These are phyloP conservation scores for Acipenser oxyrinchus DNA, from an alignment of 2,797 vertebrate species.

Conservation along the genomic window DNA sequence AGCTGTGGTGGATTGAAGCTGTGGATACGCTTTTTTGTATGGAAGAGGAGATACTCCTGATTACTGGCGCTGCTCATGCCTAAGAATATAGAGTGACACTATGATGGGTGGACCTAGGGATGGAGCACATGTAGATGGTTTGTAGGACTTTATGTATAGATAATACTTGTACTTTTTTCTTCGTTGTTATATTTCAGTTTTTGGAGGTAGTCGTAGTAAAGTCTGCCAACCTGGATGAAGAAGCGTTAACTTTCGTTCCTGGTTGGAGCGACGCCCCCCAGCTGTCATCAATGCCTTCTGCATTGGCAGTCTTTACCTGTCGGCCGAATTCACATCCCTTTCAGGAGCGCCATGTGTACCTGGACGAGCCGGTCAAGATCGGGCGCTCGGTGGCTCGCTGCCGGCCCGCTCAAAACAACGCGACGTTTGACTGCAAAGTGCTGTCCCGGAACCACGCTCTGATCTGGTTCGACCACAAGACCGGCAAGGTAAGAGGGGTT, in stretches of 20 bases:
- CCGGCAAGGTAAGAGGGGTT: constrained; percentile 72
- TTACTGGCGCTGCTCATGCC: constrained; percentile 25
- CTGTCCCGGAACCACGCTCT: constrained; percentile 95
- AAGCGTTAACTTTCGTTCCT: constrained; percentile 75
- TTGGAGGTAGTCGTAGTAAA: constrained; percentile 31
- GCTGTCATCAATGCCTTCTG: constrained; percentile 97
- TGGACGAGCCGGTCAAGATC: constrained; percentile 98
- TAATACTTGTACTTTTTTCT: constrained; percentile 37
- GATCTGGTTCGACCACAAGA: constrained; percentile 98
- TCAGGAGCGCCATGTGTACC: constrained; percentile 98
- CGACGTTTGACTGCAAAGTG: constrained; percentile 98
- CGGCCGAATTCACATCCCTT: constrained; percentile 98
- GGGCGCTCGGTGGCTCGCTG: constrained; percentile 97
- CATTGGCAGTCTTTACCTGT: constrained; percentile 97
- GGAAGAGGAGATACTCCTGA: constrained; percentile 51
- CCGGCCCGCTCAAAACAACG: constrained; percentile 94
- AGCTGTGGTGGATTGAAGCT: background rate
- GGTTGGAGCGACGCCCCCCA: constrained; percentile 78
- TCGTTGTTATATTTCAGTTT: constrained; percentile 31
- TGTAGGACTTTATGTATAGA: constrained; percentile 53
- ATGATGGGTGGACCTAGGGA: constrained; percentile 48
- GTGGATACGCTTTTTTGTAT: constrained; percentile 26
- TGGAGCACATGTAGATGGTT: constrained; percentile 46
- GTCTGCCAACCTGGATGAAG: constrained; percentile 71
- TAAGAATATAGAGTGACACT: constrained; percentile 34